These are phyloP conservation scores for Acrossocheilus fasciatus DNA, from an alignment of 2,797 vertebrate genomes.

Conservation along the genomic window DNA sequence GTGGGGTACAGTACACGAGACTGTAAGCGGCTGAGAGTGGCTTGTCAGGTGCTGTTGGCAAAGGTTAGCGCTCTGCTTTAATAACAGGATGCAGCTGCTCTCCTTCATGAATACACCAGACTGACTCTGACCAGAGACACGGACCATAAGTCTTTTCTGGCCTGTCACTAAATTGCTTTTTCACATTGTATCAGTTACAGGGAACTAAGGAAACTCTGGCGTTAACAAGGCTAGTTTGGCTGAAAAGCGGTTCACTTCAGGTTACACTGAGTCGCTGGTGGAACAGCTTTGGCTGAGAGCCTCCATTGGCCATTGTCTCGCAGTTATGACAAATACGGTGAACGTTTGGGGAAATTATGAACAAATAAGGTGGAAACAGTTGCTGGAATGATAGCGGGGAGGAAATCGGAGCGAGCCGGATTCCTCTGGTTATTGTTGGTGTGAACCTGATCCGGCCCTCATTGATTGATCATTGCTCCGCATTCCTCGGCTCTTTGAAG, in stretches of 20 bases:
- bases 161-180: constrained; percentile 42
- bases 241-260: constrained; percentile 24
- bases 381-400: constrained; percentile 2
- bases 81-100: constrained; percentile 64
- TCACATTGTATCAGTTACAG: constrained; percentile 50
- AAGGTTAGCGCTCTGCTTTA: constrained; percentile 41
- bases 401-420: constrained; percentile 7
- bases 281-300: constrained; percentile 25
- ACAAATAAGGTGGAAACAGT: constrained; percentile 18
- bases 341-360: constrained; percentile 7
- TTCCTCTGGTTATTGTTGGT: constrained; percentile 30
- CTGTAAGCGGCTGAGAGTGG: constrained; percentile 6
- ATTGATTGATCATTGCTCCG: constrained; percentile 32
- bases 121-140: constrained; percentile 44
- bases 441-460: constrained; percentile 16
- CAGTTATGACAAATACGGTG: constrained; percentile 19
- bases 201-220: constrained; percentile 29
- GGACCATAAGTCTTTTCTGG: constrained; percentile 52
- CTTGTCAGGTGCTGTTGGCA: constrained; percentile 50
- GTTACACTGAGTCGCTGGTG: neutral
- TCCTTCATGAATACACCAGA: constrained; percentile 47
- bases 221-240: constrained; percentile 42
- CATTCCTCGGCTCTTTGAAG: constrained; percentile 47
- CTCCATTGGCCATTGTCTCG: constrained; percentile 35
- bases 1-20: neutral